Conservation (phyloP, 2,113 vertebrate genomes). For the Oryzias javanicus region DNA sequence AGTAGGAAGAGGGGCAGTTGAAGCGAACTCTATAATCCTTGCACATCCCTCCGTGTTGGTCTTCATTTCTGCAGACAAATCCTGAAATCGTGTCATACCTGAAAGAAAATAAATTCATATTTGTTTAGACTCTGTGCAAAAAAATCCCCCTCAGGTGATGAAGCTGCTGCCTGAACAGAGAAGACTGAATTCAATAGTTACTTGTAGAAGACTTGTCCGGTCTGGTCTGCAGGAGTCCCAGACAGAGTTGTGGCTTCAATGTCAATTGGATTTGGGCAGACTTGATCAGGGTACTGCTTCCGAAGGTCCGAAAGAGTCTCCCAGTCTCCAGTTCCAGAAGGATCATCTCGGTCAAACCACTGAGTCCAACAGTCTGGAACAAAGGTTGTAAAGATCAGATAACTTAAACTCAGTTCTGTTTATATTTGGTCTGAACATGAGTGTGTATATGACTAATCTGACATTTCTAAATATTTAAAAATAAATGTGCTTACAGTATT, state of each 20-base stretch:
- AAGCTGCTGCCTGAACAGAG: background rate
- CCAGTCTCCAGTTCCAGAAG: slow-evolving; percentile 33
- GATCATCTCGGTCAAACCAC: slow-evolving; percentile 54
- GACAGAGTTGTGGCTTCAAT: slow-evolving; percentile 30
- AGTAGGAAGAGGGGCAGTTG: slow-evolving; percentile 40
- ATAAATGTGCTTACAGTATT: background rate
- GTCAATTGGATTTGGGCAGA: slow-evolving; percentile 23
- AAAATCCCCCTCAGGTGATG: background rate
- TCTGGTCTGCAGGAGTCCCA: slow-evolving; percentile 13
- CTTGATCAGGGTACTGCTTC: slow-evolving; percentile 21
- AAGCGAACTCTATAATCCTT: slow-evolving; percentile 54
- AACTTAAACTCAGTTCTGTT: background rate
- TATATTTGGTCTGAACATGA: background rate
- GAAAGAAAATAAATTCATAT: background rate
- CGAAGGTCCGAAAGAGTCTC: slow-evolving; percentile 18
- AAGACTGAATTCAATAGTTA: slow-evolving; percentile 25
- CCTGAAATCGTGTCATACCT: slow-evolving; percentile 24
- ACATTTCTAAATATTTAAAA: background rate
- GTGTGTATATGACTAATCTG: background rate
- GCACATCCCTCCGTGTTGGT: slow-evolving; percentile 25
- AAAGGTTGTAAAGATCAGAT: background rate
- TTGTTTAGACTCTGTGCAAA: background rate
- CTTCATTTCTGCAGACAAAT: slow-evolving; percentile 38
- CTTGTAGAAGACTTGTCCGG: slow-evolving; percentile 32
- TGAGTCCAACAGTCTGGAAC: slow-evolving; percentile 18